These are phyloP conservation scores for Silurus glanis DNA, from an alignment of 2,113 vertebrate species.

Conservation along the genomic window DNA sequence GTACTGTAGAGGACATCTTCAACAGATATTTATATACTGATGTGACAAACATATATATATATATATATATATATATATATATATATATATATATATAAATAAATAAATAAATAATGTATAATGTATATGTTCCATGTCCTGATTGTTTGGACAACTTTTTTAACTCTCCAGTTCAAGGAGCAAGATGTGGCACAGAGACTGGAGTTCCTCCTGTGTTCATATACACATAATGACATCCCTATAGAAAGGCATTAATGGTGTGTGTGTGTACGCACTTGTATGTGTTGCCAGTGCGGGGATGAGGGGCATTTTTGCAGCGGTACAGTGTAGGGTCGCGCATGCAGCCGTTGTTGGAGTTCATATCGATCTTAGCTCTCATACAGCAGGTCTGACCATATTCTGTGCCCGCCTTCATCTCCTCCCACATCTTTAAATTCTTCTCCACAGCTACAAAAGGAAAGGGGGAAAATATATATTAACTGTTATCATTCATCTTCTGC, in stretches of 20 bases:
- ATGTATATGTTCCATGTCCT: not conserved
- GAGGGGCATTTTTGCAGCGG: conserved; percentile 91
- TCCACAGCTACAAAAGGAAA: conserved; percentile 78
- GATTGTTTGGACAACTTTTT: not conserved
- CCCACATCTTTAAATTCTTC: conserved; percentile 94
- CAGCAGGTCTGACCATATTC: conserved; percentile 88
- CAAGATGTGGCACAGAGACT: not conserved
- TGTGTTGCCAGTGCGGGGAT: conserved; percentile 87
- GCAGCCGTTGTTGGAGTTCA: conserved; percentile 97
- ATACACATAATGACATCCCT: not conserved
- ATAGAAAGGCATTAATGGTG: not conserved
- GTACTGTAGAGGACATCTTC: not conserved
- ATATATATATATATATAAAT: too few relatives aligned
- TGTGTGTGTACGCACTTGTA: conserved; percentile 78
- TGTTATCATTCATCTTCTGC: not conserved
- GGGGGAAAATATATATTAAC: not conserved
- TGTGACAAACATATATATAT: not conserved
- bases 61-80: too few relatives aligned
- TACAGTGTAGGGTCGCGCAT: conserved; percentile 95
- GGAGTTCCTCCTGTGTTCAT: not conserved
- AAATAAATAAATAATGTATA: too few relatives aligned
- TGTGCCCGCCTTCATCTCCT: conserved; percentile 92
- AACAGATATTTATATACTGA: not conserved
- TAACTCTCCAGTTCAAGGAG: not conserved
- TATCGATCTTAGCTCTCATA: conserved; percentile 96